phyloP scores from a whole-genome alignment of 2,797 vertebrate species.

The Danio aesculapii region DNA sequence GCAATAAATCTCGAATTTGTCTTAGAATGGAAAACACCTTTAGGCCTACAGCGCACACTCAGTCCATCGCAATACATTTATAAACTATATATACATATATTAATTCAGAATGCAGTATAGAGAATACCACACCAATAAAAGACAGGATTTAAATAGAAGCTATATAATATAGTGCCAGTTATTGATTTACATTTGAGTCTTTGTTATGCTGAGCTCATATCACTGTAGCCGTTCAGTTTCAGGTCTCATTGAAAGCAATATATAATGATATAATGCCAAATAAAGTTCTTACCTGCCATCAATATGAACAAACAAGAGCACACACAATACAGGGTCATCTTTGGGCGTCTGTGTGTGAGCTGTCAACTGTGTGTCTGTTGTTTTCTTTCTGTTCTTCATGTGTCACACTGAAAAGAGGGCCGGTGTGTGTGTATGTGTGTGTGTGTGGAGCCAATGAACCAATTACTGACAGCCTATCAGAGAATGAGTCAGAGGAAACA shows the following conservation, averaged over 20 bases:
- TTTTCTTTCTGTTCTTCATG: slow-evolving; percentile 44
- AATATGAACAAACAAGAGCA: slow-evolving; percentile 50
- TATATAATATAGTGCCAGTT: background rate
- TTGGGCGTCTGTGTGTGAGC: slow-evolving; percentile 19
- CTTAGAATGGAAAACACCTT: background rate
- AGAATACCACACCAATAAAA: background rate
- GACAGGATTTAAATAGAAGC: background rate
- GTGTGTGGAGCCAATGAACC: slow-evolving; percentile 42
- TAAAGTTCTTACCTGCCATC: slow-evolving; percentile 68
- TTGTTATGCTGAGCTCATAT: background rate
- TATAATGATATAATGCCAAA: background rate
- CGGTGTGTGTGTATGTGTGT: slow-evolving; percentile 29
- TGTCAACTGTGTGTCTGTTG: slow-evolving; percentile 37
- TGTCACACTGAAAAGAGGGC: slow-evolving; percentile 57
- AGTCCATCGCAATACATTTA: background rate
- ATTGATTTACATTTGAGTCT: background rate
- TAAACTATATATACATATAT: no score
- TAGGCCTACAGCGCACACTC: background rate
- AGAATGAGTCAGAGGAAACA: slow-evolving; percentile 22
- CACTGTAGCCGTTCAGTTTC: background rate
- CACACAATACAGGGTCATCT: slow-evolving; percentile 48
- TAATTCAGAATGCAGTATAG: background rate
- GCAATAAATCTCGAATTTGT: no score
- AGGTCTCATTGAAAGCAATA: background rate
- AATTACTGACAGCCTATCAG: slow-evolving; percentile 58